A percentile compares a stretch with the other conserved stretches of the same genome.
Conservation (phyloP, 2,888 invertebrate genomes). For the Sepioteuthis lessoniana region DNA sequence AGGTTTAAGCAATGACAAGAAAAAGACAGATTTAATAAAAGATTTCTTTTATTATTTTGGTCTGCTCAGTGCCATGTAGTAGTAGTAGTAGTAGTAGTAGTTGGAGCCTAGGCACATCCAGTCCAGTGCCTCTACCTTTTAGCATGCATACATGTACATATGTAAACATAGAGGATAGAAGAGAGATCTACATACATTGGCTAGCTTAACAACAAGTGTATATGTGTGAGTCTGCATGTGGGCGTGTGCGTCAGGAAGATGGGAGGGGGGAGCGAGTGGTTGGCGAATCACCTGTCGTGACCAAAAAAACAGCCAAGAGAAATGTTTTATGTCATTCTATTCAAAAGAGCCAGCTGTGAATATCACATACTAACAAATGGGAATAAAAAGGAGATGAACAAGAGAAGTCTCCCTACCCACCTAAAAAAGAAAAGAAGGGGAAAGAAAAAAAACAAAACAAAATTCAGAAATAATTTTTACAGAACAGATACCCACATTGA, state of each 20-base stretch:
- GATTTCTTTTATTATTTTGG: constrained; percentile 33
- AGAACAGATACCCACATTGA: too few species aligned
- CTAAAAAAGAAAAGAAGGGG: too few species aligned
- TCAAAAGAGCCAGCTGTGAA: constrained; percentile 16
- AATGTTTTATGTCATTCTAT: background rate
- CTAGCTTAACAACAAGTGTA: constrained; percentile 14
- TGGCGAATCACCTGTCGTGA: background rate
- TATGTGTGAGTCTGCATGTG: constrained; percentile 14
- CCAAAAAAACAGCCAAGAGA: background rate
- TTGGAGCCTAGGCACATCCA: constrained; percentile 18
- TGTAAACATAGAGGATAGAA: constrained; percentile 18
- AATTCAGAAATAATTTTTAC: background rate
- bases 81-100: background rate
- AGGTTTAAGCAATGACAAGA: background rate
- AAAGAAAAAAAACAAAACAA: background rate
- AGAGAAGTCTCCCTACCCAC: too few species aligned
- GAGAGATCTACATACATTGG: constrained; percentile 33
- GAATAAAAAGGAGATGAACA: too few species aligned
- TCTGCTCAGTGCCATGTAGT: constrained; percentile 24
- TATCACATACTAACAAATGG: background rate
- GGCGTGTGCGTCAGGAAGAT: background rate
- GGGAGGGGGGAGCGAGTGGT: background rate
- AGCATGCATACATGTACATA: constrained; percentile 33
- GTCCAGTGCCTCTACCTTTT: constrained; percentile 11
- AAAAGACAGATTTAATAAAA: constrained; percentile 15